Conservation (phyloP, 2,888 invertebrate genomes). For the Cantharis lateralis region DNA sequence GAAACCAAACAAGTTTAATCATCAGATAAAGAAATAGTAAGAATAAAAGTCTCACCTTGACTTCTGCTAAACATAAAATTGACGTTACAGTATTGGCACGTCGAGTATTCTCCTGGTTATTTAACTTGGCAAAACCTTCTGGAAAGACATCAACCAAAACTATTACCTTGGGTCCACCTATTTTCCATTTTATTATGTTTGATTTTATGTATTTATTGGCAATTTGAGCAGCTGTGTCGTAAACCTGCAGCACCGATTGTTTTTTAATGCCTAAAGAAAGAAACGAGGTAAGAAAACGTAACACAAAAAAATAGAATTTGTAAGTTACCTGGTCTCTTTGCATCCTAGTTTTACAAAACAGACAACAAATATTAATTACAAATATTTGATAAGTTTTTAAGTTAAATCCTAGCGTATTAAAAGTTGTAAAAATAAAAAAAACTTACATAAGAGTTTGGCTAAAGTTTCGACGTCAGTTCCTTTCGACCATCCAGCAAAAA, state of each 20-base stretch:
- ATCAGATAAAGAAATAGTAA: neutral
- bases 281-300: neutral
- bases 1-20: neutral
- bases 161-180: constrained; percentile 65
- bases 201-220: constrained; percentile 56
- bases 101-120: constrained; percentile 52
- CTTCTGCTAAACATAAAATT: constrained; percentile 70
- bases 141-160: constrained; percentile 71
- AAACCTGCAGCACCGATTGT: constrained; percentile 62
- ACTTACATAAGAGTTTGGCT: constrained; percentile 61
- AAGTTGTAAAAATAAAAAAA: neutral
- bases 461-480: constrained; percentile 60
- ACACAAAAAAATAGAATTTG: neutral
- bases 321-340: neutral
- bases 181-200: constrained; percentile 57
- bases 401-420: neutral
- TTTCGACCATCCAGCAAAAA: constrained; percentile 70
- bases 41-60: constrained; percentile 55
- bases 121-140: constrained; percentile 60
- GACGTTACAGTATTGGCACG: constrained; percentile 52
- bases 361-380: neutral
- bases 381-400: neutral
- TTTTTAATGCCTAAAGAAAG: constrained; percentile 61
- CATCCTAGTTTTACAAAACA: neutral
- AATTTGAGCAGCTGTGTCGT: constrained; percentile 62